phyloP scores from a whole-genome alignment of 2,797 vertebrate genomes.

The Gymnodraco acuticeps region DNA sequence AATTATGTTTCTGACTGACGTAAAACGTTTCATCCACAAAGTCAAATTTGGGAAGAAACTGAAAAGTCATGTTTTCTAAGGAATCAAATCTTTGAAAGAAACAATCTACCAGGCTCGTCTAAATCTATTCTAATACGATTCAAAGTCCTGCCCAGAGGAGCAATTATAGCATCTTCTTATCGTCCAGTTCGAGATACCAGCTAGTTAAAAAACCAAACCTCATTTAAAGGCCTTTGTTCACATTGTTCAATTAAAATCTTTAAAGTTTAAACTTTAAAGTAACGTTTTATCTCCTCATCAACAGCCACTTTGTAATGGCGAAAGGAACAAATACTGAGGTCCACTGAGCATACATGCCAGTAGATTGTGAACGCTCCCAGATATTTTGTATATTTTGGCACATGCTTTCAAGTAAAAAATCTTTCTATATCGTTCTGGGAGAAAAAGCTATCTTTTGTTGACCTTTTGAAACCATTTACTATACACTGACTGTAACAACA shows the following conservation, averaged over 20 bases:
- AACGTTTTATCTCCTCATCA: conserved; percentile 5
- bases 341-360: background rate
- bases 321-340: conserved; percentile 15
- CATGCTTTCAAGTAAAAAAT: background rate
- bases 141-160: conserved; percentile 11
- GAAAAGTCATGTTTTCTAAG: background rate
- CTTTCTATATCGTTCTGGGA: background rate
- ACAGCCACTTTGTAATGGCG: conserved; percentile 3
- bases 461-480: conserved; percentile 32
- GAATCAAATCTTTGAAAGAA: conserved; percentile 16
- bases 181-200: background rate
- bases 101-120: conserved; percentile 3
- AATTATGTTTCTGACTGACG: conserved; percentile 1
- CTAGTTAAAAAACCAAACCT: conserved; percentile 7
- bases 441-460: background rate
- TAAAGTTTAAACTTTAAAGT: conserved; percentile 8
- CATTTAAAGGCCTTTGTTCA: background rate
- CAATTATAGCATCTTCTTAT: conserved; percentile 8
- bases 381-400: conserved; percentile 17
- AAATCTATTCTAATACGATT: conserved; percentile 1
- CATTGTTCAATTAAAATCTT: background rate
- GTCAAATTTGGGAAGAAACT: conserved; percentile 6
- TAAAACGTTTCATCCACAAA: conserved; percentile 5
- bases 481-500: conserved; percentile 31
- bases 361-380: background rate